Base-by-base conservation (phyloP, 2,797 vertebrate species). In the Tauraco hartlaubi region DNA sequence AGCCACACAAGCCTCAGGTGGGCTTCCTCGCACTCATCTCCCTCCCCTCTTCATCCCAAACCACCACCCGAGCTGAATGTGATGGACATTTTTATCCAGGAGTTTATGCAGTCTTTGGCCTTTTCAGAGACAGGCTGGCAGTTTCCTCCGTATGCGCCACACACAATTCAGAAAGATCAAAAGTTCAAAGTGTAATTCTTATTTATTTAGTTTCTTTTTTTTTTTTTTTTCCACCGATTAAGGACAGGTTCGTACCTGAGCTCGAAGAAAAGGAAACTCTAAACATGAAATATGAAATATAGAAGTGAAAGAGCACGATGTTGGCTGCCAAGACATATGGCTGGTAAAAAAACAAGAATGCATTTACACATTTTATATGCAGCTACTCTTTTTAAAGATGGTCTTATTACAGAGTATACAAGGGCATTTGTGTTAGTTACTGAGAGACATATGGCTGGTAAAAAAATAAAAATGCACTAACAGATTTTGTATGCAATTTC, bases 21-120 rank as follows among this genome's bases (percentile, higher is more conserved):
- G 85, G 29, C 73, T 87, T 96, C 82, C 83, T 89, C 94, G 54
- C 84, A 66, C 88, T 85, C 35, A 35, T 35, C 35, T 35, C 35
- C 35, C 58, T 88, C 84, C 88, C 88, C 71, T 81, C 92, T 95
- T 97, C 97, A 95, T 97, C 94, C 35, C 54, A 92, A 97, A 94
- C 94, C 94, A 87, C 96, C 95, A 95, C 75, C 92, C 83, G 91
- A 96, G 73, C 48, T 58, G 44, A 97, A 88, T 74, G 72, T 63
- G 85, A 94, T 35, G 86, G 88, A 91, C 85, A 62, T 88, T 97
- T 91, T 95, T 92, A 94, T 95, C 94, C 28, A 44, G 8, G 58
- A 77, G 33, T 85, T 92, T 88, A 82, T 84, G 90, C 85, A 93
- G 92, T 37, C 63, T 81, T 85, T 97, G 97, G 94, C 94, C 94